A percentile compares a stretch with the other conserved stretches of the same genome.
These are phyloP conservation scores for Condylura cristata DNA, from an alignment of 2,113 vertebrate species.

Conservation along the genomic window DNA sequence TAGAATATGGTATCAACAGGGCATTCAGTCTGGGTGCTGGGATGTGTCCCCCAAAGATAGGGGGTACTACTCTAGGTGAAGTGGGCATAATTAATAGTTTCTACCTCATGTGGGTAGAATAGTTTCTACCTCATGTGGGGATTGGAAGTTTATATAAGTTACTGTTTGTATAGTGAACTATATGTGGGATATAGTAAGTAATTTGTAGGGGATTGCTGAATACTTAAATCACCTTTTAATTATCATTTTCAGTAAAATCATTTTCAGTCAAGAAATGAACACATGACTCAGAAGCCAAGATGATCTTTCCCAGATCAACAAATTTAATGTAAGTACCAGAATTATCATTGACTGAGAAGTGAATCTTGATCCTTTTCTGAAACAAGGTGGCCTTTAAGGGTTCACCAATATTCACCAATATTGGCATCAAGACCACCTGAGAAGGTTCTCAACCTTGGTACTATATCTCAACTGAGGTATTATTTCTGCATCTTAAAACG, in stretches of 20 bases:
- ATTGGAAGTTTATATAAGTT: neutral
- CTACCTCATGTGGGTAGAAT: neutral
- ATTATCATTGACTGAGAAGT: neutral
- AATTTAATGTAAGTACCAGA: neutral
- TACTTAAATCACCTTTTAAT: neutral
- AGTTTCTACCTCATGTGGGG: neutral
- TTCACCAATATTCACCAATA: neutral
- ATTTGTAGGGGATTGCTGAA: neutral
- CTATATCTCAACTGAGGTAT: neutral
- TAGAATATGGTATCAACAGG: neutral
- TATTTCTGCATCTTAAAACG: neutral
- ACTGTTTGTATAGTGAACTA: neutral
- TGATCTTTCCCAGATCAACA: neutral
- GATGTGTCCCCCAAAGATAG: neutral
- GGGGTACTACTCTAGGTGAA: neutral
- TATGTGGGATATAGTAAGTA: neutral
- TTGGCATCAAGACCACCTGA: neutral
- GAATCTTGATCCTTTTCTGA: neutral
- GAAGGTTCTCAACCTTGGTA: neutral
- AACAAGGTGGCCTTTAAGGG: neutral
- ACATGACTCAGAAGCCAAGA: neutral
- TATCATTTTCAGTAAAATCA: constrained; percentile 14
- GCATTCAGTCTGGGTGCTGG: neutral
- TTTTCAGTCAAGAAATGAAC: neutral
- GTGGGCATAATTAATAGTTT: neutral